Percentiles rank a stretch among this genome's conserved stretches.
Evolutionary conservation across 1,140 invertebrate genomes (phyloP).

Genomic region (Zaprionus vittiger): DNA sequence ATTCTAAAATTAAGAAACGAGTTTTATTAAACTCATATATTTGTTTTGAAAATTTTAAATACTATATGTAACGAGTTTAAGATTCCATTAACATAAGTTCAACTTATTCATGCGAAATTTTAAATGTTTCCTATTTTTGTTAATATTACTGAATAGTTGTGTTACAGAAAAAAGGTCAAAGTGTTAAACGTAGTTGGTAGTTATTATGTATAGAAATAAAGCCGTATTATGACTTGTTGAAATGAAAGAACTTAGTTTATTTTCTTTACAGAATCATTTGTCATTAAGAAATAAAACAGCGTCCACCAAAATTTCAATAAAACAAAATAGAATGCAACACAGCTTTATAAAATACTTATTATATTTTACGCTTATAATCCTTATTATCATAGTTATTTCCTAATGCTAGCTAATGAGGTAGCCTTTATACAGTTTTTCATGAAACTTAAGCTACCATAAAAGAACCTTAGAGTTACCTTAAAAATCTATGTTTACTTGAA

Average conservation of each 20-base stretch:
- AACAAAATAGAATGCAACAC: too few relatives aligned
- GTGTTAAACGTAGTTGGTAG: not conserved
- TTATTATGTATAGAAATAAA: too few relatives aligned
- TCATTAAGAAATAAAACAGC: too few relatives aligned
- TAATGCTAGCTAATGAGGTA: too few relatives aligned
- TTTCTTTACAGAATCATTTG: too few relatives aligned
- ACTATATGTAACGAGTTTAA: not conserved
- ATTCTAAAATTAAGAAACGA: not conserved
- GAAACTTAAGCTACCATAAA: not conserved
- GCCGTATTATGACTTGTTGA: not conserved
- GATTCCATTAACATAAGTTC: not conserved
- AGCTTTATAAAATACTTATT: too few relatives aligned
- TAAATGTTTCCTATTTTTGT: not conserved
- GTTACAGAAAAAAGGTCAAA: not conserved
- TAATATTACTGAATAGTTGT: not conserved
- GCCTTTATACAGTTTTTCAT: too few relatives aligned
- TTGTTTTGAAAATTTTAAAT: not conserved
- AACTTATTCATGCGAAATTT: not conserved
- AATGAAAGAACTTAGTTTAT: not conserved
- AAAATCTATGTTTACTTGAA: not conserved
- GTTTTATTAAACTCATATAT: not conserved
- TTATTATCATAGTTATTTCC: too few relatives aligned
- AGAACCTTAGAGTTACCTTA: not conserved
- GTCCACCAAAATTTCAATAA: too few relatives aligned
- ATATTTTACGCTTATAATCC: too few relatives aligned